phyloP scores from a whole-genome alignment of 2,888 invertebrate genomes.

The Celastrina argiolus region DNA sequence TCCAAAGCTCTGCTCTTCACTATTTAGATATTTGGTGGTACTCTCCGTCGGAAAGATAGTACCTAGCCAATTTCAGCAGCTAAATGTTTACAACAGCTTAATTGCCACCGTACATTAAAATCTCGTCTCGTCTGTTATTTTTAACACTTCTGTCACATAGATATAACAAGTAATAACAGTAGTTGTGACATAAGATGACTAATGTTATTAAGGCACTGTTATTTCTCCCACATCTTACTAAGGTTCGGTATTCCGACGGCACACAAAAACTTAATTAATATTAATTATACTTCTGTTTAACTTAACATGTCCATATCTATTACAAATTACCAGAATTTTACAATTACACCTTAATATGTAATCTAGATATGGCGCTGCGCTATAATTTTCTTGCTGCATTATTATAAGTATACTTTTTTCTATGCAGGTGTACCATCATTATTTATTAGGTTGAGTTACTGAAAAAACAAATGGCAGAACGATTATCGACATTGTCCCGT shows the following conservation, averaged over 20 bases:
- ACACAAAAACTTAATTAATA: background rate
- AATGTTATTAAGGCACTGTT: background rate
- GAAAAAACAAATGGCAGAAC: slow-evolving; percentile 62
- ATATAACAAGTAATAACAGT: background rate
- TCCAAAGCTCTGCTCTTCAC: too few species aligned
- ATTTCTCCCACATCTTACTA: background rate
- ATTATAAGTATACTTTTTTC: slow-evolving; percentile 56
- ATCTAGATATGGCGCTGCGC: slow-evolving; percentile 3
- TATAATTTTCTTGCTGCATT: slow-evolving; percentile 41
- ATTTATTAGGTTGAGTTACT: slow-evolving; percentile 37
- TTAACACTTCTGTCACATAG: background rate
- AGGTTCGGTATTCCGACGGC: background rate
- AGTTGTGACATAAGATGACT: background rate
- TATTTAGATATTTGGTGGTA: too few species aligned
- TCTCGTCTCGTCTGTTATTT: background rate
- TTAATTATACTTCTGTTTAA: background rate
- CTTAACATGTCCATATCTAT: slow-evolving; percentile 12
- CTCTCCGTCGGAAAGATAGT: too few species aligned
- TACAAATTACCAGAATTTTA: slow-evolving; percentile 15
- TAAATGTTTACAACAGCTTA: too few species aligned
- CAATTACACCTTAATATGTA: slow-evolving; percentile 15
- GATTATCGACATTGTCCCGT: slow-evolving; percentile 56
- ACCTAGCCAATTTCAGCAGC: too few species aligned
- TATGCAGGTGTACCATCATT: slow-evolving; percentile 53
- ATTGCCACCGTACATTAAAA: too few species aligned